phyloP scores from a whole-genome alignment of 2,113 vertebrate species.

The Channa argus region DNA sequence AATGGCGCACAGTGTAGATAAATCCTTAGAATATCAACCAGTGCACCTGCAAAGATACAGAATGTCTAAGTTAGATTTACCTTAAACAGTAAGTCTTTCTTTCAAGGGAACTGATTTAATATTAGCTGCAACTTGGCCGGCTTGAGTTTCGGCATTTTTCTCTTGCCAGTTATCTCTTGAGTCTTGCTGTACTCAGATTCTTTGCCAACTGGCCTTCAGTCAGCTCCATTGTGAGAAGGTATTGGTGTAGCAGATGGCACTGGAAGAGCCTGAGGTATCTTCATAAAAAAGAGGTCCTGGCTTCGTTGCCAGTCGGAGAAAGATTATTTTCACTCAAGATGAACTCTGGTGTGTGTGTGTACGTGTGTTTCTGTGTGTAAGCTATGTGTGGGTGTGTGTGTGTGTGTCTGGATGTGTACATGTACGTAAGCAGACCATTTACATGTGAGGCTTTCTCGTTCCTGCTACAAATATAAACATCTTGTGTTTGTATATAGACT shows the following conservation, averaged over 20 bases:
- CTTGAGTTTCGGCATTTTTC: constrained; percentile 50
- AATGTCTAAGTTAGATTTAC: constrained; percentile 31
- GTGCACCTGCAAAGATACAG: constrained; percentile 51
- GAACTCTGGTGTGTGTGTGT: constrained; percentile 46
- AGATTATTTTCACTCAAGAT: constrained; percentile 64
- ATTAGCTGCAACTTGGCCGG: constrained; percentile 60
- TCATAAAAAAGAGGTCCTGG: constrained; percentile 71
- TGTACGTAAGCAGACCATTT: too few species aligned
- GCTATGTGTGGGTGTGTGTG: background rate
- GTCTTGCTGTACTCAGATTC: constrained; percentile 65
- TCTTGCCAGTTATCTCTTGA: constrained; percentile 70
- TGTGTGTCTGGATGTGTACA: constrained; percentile 5
- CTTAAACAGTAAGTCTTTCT: constrained; percentile 56
- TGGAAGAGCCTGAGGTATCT: constrained; percentile 72
- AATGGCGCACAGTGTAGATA: constrained; percentile 36
- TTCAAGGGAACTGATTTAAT: constrained; percentile 56
- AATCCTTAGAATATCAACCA: constrained; percentile 46
- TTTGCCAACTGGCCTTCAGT: constrained; percentile 77
- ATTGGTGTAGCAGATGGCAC: constrained; percentile 76
- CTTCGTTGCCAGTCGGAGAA: constrained; percentile 52
- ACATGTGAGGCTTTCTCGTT: background rate
- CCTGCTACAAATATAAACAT: constrained; percentile 16
- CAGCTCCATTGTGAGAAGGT: constrained; percentile 71
- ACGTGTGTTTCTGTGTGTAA: background rate
- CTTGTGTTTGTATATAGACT: constrained; percentile 41